These are phyloP conservation scores for Eulemur macaco DNA, from an alignment of 2,113 vertebrate genomes.

Conservation along the genomic window DNA sequence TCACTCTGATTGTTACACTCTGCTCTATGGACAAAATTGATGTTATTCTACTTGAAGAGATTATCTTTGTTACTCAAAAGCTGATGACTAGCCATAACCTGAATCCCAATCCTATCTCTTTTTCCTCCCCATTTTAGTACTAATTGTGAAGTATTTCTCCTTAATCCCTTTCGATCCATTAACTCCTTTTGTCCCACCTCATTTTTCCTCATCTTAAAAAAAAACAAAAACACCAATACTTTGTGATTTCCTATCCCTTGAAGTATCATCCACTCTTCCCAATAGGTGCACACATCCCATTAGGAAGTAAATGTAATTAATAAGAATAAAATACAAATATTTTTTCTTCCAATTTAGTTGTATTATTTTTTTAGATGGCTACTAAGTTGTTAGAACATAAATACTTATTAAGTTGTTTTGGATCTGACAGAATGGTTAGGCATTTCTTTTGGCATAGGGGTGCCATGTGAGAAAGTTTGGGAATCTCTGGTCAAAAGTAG, in stretches of 20 bases:
- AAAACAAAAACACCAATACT: not conserved
- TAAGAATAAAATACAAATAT: not conserved
- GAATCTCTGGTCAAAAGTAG: not conserved
- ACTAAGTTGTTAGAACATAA: not conserved
- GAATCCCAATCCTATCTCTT: not conserved
- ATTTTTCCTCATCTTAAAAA: not conserved
- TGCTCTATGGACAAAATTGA: not conserved
- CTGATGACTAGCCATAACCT: not conserved
- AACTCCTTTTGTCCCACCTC: not conserved
- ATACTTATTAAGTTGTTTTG: not conserved
- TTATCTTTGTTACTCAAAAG: constrained; percentile 29
- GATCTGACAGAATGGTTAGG: not conserved
- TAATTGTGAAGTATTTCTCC: not conserved
- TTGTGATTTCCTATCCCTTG: not conserved
- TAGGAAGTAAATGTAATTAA: constrained; percentile 6
- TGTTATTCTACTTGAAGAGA: not conserved
- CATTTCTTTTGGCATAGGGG: not conserved
- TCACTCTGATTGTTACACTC: not conserved
- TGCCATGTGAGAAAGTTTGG: not conserved
- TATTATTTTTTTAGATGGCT: not conserved
- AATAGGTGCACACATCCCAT: not conserved
- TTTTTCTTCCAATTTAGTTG: not conserved
- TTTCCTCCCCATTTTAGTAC: not conserved
- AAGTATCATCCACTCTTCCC: not conserved
- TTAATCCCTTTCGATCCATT: not conserved